Conservation (phyloP, 1,140 invertebrate genomes). For the Apolygus lucorum region DNA sequence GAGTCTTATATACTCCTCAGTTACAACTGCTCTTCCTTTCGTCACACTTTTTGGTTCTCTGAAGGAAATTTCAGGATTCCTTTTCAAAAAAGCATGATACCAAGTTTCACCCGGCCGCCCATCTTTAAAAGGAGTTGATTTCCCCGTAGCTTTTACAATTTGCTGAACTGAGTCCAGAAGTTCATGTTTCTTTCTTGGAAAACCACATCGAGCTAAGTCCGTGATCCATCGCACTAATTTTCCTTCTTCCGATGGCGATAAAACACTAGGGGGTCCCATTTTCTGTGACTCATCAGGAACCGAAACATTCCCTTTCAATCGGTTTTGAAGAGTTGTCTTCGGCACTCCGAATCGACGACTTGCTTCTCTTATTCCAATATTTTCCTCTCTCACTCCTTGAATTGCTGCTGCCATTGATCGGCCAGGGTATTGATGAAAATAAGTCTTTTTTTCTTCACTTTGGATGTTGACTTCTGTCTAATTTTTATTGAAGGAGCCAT, state of each 20-base stretch:
- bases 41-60: constrained; percentile 4
- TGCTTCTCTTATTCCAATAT: neutral
- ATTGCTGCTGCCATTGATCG: neutral
- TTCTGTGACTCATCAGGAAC: neutral
- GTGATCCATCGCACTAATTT: constrained; percentile 20
- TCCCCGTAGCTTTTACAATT: constrained; percentile 16
- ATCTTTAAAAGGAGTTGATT: constrained; percentile 26
- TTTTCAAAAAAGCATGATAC: constrained; percentile 25
- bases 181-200: constrained; percentile 22
- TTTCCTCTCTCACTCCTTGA: neutral
- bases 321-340: neutral
- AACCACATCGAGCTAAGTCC: constrained; percentile 19
- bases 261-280: neutral
- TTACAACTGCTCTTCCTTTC: constrained; percentile 23
- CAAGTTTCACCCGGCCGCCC: constrained; percentile 27
- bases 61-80: constrained; percentile 24
- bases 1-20: constrained; percentile 27
- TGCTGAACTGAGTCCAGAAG: constrained; percentile 27
- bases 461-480: neutral
- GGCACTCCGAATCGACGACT: neutral
- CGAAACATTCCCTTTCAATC: neutral
- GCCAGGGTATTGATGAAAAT: neutral
- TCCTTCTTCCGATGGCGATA: neutral
- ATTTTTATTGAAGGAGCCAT: neutral
- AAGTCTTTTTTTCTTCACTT: neutral